phyloP scores from a whole-genome alignment of 2,797 vertebrate genomes.

The Diplodus puntazzo region DNA sequence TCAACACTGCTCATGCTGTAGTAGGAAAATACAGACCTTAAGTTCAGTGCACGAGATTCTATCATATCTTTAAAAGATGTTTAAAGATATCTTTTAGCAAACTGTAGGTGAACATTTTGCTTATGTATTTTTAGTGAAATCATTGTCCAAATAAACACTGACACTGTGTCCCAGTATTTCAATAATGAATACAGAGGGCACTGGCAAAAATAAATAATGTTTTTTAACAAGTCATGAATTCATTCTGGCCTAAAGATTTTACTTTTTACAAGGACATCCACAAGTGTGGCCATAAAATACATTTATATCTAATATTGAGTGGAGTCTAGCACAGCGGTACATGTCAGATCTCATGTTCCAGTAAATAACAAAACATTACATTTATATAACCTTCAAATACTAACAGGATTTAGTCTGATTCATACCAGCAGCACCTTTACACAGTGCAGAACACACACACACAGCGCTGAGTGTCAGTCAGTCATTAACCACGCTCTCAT shows the following conservation, averaged over 20 bases:
- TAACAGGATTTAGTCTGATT: constrained; percentile 5
- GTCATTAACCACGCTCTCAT: constrained; percentile 73
- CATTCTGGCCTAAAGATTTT: neutral
- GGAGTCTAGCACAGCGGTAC: neutral
- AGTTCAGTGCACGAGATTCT: neutral
- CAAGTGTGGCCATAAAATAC: neutral
- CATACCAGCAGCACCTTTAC: constrained; percentile 18
- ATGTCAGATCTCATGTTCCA: neutral
- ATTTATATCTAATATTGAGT: constrained; percentile 3
- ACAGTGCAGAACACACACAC: constrained; percentile 23
- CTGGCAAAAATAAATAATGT: constrained; percentile 1
- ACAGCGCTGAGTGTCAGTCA: constrained; percentile 51
- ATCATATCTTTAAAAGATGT: neutral
- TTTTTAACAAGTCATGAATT: constrained; percentile 12
- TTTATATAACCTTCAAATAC: constrained; percentile 1
- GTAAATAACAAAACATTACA: constrained; percentile 1
- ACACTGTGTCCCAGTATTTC: neutral
- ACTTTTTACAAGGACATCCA: constrained; percentile 19
- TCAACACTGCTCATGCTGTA: neutral
- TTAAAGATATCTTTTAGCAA: neutral
- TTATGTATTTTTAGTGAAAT: constrained; percentile 10
- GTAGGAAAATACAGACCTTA: neutral
- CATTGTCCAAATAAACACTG: constrained; percentile 19
- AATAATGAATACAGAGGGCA: neutral
- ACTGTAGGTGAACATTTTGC: neutral